A percentile compares a stretch with the other conserved stretches of the same genome.
phyloP scores from a whole-genome alignment of 2,113 vertebrate species.

The Campylomormyrus numenius region DNA sequence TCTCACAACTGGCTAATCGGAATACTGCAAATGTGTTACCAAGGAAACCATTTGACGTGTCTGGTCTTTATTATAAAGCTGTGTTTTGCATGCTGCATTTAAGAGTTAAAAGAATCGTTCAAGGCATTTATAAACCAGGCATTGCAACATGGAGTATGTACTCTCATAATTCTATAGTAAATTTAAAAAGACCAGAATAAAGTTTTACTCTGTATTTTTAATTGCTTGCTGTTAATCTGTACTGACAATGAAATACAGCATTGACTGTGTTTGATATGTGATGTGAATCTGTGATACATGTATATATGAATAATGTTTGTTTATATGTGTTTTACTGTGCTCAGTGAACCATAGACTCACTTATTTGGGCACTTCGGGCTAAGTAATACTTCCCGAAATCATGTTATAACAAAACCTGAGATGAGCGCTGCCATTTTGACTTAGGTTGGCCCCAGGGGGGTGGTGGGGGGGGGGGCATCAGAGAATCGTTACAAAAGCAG shows the following conservation, averaged over 20 bases:
- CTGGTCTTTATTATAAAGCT: not conserved
- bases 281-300: not conserved
- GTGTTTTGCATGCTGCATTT: not conserved
- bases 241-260: not conserved
- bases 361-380: not conserved
- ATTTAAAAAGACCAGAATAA: not conserved
- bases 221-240: not conserved
- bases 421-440: conserved; percentile 4
- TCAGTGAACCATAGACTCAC: not conserved
- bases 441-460: not conserved
- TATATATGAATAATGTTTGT: not conserved
- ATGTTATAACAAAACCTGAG: not conserved
- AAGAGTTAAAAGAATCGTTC: not conserved
- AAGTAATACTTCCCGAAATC: not conserved
- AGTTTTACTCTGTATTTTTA: not conserved
- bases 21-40: conserved; percentile 9
- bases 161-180: not conserved
- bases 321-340: not conserved
- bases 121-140: not conserved
- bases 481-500: not conserved
- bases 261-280: not conserved
- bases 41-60: conserved; percentile 9
- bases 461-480: not conserved
- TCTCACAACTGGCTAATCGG: not conserved
- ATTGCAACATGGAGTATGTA: not conserved